These are phyloP conservation scores for Danio jaintianensis DNA, from an alignment of 2,797 vertebrate species.

Conservation along the genomic window DNA sequence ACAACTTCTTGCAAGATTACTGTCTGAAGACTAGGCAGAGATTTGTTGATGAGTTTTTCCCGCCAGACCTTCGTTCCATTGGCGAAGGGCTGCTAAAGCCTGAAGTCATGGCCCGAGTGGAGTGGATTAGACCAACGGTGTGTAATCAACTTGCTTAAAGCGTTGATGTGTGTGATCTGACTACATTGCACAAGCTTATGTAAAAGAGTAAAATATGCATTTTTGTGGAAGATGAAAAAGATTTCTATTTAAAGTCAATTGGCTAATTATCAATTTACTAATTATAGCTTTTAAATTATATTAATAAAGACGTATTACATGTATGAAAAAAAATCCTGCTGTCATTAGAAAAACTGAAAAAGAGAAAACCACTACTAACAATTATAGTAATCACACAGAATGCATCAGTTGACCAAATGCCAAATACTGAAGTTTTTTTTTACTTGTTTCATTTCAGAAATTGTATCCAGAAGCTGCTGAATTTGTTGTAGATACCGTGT, in stretches of 20 bases:
- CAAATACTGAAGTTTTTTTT: not conserved
- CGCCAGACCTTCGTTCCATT: conserved; percentile 70
- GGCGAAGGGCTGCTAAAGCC: conserved; percentile 64
- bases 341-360: not conserved
- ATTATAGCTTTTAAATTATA: too few species aligned
- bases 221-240: not conserved
- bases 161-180: not conserved
- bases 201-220: not conserved
- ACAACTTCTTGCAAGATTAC: conserved; percentile 64
- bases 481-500: conserved; percentile 71
- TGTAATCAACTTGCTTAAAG: not conserved
- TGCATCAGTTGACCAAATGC: not conserved
- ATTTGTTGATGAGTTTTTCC: conserved; percentile 74
- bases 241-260: not conserved
- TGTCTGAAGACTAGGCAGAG: conserved; percentile 48
- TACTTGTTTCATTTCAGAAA: conserved; percentile 64
- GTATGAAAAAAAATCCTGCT: too few species aligned
- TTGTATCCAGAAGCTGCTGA: conserved; percentile 58
- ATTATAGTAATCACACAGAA: not conserved
- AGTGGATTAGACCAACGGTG: conserved; percentile 76
- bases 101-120: conserved; percentile 58
- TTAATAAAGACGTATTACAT: too few species aligned
- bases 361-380: not conserved
- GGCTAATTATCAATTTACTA: too few species aligned
- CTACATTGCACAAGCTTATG: not conserved